phyloP scores from a whole-genome alignment of 2,888 invertebrate species.

The Andrena hattorfiana region DNA sequence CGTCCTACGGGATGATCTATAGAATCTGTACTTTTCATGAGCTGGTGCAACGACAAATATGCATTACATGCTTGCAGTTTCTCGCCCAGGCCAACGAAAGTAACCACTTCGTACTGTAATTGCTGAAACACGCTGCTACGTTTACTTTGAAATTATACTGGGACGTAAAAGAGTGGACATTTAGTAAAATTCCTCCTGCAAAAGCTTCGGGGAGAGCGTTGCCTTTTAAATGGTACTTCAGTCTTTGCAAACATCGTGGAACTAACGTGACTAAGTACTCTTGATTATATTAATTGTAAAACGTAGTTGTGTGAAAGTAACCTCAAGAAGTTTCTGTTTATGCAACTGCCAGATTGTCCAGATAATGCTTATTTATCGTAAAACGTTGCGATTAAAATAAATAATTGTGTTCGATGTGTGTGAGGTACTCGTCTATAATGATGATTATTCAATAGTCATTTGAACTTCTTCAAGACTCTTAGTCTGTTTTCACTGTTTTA shows the following conservation, averaged over 20 bases:
- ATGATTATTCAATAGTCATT: constrained; percentile 23
- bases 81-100: background rate
- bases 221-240: background rate
- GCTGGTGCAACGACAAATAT: constrained; percentile 34
- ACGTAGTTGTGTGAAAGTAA: background rate
- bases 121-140: background rate
- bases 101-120: background rate
- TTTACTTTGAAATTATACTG: background rate
- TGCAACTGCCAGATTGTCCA: background rate
- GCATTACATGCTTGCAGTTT: constrained; percentile 33
- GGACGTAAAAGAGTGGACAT: background rate
- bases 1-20: constrained; percentile 20
- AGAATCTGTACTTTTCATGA: background rate
- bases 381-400: background rate
- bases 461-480: constrained; percentile 45
- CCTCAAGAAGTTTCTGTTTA: background rate
- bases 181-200: background rate
- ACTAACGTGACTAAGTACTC: background rate
- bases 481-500: background rate
- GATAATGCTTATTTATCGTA: constrained; percentile 46
- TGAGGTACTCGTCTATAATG: constrained; percentile 17
- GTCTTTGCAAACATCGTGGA: background rate
- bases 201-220: background rate
- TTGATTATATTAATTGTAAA: background rate
- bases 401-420: background rate